These are phyloP conservation scores for Ariopsis seemanni DNA, from an alignment of 2,113 vertebrate species.

Conservation along the genomic window DNA sequence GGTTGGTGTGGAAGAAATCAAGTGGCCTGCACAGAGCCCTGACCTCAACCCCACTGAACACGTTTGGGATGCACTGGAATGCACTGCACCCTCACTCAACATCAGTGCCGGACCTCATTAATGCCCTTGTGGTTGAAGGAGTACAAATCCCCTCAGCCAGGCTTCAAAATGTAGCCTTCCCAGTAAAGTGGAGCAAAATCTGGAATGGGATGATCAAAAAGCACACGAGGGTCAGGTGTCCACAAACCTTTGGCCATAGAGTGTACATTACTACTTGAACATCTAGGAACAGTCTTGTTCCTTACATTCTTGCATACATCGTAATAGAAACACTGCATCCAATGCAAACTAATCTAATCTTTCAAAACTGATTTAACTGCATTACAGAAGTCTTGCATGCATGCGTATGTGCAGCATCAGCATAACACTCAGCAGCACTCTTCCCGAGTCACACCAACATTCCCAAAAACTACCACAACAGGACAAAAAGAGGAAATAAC, in stretches of 20 bases:
- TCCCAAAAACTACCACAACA: slow-evolving; percentile 12
- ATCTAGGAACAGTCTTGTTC: background rate
- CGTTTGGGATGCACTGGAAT: background rate
- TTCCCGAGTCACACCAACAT: background rate
- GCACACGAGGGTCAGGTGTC: background rate
- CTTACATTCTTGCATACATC: background rate
- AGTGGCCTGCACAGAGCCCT: background rate
- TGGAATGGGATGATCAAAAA: background rate
- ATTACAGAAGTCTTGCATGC: background rate
- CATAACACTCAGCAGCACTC: background rate
- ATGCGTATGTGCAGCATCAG: slow-evolving; percentile 7
- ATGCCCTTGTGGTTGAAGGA: background rate
- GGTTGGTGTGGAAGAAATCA: background rate
- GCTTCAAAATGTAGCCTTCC: background rate
- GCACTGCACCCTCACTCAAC: background rate
- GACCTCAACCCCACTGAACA: background rate
- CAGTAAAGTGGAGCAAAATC: background rate
- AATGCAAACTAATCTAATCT: background rate
- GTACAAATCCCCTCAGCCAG: background rate
- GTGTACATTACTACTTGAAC: background rate
- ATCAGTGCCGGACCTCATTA: background rate
- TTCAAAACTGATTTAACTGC: background rate
- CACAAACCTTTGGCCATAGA: background rate
- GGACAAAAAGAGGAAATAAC: background rate
- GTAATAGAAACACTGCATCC: background rate